phyloP scores from a whole-genome alignment of 2,797 vertebrate species.

The Tapirus indicus region DNA sequence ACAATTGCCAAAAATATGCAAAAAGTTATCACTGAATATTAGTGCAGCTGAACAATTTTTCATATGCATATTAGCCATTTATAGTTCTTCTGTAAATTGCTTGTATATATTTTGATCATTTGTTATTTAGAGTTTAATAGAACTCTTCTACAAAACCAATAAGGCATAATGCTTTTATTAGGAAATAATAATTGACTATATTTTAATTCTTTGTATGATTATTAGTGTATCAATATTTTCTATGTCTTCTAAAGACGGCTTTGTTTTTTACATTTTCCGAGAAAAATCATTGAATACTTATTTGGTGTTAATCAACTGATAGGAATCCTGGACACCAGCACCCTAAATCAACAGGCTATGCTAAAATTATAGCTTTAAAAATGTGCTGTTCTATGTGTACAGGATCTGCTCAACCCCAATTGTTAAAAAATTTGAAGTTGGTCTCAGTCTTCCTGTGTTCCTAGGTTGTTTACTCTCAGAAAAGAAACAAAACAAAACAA shows the following conservation, averaged over 20 bases:
- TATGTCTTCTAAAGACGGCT: background rate
- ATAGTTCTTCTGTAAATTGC: background rate
- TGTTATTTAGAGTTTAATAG: background rate
- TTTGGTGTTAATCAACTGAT: background rate
- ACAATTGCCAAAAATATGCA: background rate
- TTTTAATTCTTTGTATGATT: constrained; percentile 15
- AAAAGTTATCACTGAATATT: background rate
- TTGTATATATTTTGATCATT: background rate
- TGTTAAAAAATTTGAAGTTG: constrained; percentile 35
- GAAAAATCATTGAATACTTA: background rate
- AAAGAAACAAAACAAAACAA: constrained; percentile 64
- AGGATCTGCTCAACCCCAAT: background rate
- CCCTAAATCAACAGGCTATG: background rate
- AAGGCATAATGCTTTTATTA: background rate
- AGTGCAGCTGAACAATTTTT: background rate
- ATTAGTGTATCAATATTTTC: background rate
- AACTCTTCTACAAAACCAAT: background rate
- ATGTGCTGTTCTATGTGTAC: background rate
- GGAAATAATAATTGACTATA: background rate
- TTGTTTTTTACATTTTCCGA: background rate
- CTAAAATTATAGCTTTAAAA: background rate
- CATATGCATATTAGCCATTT: background rate
- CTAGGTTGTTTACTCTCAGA: constrained; percentile 62
- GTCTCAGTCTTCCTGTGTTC: background rate
- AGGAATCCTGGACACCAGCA: background rate